Percentiles rank a stretch among this genome's conserved stretches.
Conservation (phyloP, 2,113 vertebrate genomes). For the Vicugna pacos region DNA sequence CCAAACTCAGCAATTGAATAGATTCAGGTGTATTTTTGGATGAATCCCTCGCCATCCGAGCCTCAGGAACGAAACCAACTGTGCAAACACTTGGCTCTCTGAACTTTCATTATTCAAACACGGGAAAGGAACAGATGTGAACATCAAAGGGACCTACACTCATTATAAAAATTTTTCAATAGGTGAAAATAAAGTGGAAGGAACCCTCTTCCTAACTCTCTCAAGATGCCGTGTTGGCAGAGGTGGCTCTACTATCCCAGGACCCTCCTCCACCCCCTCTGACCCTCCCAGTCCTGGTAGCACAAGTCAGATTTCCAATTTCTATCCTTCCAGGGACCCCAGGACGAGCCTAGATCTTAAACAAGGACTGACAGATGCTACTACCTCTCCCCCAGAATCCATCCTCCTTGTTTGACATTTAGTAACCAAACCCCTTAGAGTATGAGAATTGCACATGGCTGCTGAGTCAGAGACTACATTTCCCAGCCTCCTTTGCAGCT, state of each 20-base stretch:
- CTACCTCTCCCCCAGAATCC: background rate
- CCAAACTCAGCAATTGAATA: background rate
- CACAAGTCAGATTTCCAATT: background rate
- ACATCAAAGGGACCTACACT: background rate
- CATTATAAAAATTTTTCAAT: background rate
- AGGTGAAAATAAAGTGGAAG: background rate
- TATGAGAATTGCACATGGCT: background rate
- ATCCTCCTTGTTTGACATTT: background rate
- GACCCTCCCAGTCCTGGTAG: background rate
- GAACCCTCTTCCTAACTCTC: background rate
- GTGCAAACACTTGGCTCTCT: background rate
- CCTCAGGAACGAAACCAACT: background rate
- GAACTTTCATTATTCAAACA: background rate
- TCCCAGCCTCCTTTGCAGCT: constrained; percentile 50
- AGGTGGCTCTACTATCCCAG: background rate
- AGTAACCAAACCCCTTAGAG: background rate
- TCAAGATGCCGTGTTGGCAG: background rate
- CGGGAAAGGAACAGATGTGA: background rate
- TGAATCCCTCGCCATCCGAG: background rate
- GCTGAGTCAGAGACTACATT: constrained; percentile 51
- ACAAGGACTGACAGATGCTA: background rate
- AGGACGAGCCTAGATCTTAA: background rate
- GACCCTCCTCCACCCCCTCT: background rate
- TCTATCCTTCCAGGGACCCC: background rate
- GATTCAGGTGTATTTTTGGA: background rate